Evolutionary conservation across 2,113 vertebrate species (phyloP), one percentile per base, ranked within the genome.

Genomic region (Bos indicus): DNA sequence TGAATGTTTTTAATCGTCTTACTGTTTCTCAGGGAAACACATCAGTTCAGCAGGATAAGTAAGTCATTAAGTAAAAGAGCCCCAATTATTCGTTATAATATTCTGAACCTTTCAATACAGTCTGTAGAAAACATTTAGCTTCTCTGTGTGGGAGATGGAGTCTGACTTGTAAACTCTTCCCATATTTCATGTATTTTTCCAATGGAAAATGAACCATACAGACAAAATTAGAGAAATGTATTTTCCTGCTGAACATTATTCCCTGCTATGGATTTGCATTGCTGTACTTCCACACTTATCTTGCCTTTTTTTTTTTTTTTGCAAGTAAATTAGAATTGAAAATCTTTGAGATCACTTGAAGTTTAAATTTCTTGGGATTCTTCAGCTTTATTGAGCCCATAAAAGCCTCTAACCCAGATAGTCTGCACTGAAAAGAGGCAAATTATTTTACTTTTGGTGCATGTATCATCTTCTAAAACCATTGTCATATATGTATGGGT

Each of bases 1-100:
- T 99, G 99, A 99, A 99, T 98, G 99, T 98, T 96, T 99, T 99
- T 99, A 99, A 98, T 94, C 98, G 98, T 95, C 98, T 99, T 98
- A 99, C 99, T 98, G 99, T 98, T 98, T 98, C 98, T 99, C 99
- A 99, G 99, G 99, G 99, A 98, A 97, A 98, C 97, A 98, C 98
- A 96, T 97, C 98, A 97, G 98, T 98, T 98, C 98, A 98, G 98
- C 98, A 99, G 98, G 99, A 99, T 99, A 99, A 99, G 99, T 99
- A 99, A 99, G 99, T 99, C 87, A 57, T 95, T 94, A 93, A 97
- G 93, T 96, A 97, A 98, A 98, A 97, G 96, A 98, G 98, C 93
- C 98, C 96, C 52, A 89, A 14, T 59, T 95, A 56, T 96, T 89
- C 86, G 78, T 92, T 30, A 90, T 96, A 93, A 85, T 74, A 59